A percentile compares a stretch with the other conserved stretches of the same genome.
Evolutionary conservation across 2,113 vertebrate genomes (phyloP).

Genomic region (Suncus etruscus): DNA sequence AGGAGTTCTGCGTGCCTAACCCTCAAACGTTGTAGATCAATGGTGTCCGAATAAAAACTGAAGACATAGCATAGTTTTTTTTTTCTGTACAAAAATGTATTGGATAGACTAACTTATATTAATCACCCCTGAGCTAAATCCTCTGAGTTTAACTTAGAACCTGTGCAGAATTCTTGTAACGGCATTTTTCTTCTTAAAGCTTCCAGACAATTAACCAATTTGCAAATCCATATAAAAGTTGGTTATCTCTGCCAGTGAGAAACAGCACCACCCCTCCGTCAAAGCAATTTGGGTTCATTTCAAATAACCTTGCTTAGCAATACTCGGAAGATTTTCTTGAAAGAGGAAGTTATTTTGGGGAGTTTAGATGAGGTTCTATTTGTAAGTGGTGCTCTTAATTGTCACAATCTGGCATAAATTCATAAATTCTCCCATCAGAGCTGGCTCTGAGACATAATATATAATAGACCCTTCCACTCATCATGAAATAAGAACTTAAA

Average conservation of each 20-base stretch:
- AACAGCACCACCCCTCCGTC: neutral
- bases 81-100: constrained; percentile 10
- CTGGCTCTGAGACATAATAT: constrained; percentile 36
- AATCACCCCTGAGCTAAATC: constrained; percentile 45
- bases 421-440: constrained; percentile 52
- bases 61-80: constrained; percentile 35
- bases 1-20: too few relatives aligned
- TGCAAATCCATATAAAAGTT: constrained; percentile 43
- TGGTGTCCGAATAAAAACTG: neutral
- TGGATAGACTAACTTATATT: constrained; percentile 22
- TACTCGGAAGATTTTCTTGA: constrained; percentile 54
- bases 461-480: neutral
- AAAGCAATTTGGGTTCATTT: constrained; percentile 26
- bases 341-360: constrained; percentile 43
- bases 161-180: constrained; percentile 34
- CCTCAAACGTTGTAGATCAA: too few relatives aligned
- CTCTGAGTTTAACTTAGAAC: constrained; percentile 43
- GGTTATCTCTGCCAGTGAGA: constrained; percentile 7
- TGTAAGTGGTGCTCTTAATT: constrained; percentile 31
- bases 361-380: constrained; percentile 35
- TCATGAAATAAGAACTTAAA: constrained; percentile 33
- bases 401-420: neutral
- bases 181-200: constrained; percentile 54
- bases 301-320: constrained; percentile 17
- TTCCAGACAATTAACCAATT: constrained; percentile 56